phyloP scores from a whole-genome alignment of 1,140 invertebrate species.

The Pseudomyrmex concolor region DNA sequence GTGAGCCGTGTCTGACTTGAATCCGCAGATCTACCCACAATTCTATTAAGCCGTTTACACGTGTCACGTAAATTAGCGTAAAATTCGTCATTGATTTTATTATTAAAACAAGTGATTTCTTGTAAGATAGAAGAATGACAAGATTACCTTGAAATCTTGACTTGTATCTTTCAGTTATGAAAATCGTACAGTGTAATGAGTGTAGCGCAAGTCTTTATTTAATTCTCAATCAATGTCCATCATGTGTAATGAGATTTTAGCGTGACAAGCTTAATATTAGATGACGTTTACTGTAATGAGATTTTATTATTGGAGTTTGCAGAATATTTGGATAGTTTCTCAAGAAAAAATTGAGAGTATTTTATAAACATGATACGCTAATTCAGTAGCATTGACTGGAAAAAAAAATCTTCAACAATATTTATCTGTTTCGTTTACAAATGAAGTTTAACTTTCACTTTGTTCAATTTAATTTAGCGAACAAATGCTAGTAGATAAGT shows the following conservation, averaged over 20 bases:
- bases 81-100: constrained; percentile 4
- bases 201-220: constrained; percentile 5
- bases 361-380: background rate
- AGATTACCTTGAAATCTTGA: constrained; percentile 19
- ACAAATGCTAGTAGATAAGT: constrained; percentile 19
- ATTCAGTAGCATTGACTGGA: background rate
- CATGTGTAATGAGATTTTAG: constrained; percentile 11
- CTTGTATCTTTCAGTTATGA: constrained; percentile 4
- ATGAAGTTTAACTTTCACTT: background rate
- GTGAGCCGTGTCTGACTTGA: no score
- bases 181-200: constrained; percentile 8
- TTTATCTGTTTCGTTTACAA: background rate
- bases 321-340: background rate
- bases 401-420: background rate
- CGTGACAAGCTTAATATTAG: background rate
- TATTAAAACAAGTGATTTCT: background rate
- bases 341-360: background rate
- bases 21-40: no score
- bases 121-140: background rate
- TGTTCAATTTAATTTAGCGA: constrained; percentile 33
- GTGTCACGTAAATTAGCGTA: background rate
- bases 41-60: background rate
- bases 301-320: constrained; percentile 1
- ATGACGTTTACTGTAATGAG: background rate
- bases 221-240: constrained; percentile 25